Evolutionary conservation across 1,140 invertebrate genomes (phyloP).

Genomic region (Caerostris darwini): DNA sequence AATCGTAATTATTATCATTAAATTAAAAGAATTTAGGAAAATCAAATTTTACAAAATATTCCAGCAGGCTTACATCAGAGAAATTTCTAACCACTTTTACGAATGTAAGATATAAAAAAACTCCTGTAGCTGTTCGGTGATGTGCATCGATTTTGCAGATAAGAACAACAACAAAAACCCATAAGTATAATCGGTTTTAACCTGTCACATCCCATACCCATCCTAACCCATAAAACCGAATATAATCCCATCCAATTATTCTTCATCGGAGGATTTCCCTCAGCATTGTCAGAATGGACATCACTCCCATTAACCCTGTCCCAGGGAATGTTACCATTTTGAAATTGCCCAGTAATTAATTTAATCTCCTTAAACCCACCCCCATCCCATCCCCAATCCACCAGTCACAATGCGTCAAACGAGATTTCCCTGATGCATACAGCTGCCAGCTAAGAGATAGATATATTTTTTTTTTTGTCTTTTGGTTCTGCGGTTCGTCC

Average conservation of each 20-base stretch:
- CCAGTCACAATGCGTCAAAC: not conserved
- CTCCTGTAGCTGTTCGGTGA: not conserved
- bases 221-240: not conserved
- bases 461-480: not conserved
- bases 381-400: not conserved
- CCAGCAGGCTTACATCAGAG: no score
- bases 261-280: not conserved
- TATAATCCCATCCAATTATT: not conserved
- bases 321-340: not conserved
- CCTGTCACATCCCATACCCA: not conserved
- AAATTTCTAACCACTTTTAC: no score
- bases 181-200: not conserved
- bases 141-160: not conserved
- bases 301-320: not conserved
- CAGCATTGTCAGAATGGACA: not conserved
- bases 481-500: not conserved
- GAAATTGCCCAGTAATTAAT: slow-evolving; percentile 47
- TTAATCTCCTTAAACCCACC: slow-evolving; percentile 46
- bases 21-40: no score
- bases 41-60: no score
- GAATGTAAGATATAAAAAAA: not conserved
- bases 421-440: not conserved
- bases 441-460: not conserved
- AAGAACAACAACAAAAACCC: no score
- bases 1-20: no score